A percentile compares a stretch with the other conserved stretches of the same genome.
Evolutionary conservation across 1,140 invertebrate genomes (phyloP).

Genomic region (Aphis craccivora): DNA sequence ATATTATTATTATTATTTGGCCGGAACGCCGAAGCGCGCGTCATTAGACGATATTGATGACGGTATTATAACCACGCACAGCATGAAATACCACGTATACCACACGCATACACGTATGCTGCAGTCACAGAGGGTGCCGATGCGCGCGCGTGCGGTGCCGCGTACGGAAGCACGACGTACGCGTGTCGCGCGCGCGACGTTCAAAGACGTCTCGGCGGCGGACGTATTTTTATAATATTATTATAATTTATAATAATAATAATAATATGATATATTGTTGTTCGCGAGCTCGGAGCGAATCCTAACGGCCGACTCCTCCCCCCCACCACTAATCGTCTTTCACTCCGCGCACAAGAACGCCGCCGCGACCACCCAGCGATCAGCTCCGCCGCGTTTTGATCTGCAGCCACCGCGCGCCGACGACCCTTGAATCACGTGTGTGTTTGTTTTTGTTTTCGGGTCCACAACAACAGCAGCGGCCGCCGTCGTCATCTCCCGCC

Average conservation of each 20-base stretch:
- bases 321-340: neutral
- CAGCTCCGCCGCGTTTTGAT: neutral
- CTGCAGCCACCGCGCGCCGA: neutral
- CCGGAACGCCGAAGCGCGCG: neutral
- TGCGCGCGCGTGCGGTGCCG: neutral
- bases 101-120: neutral
- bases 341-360: neutral
- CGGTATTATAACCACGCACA: neutral
- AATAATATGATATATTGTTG: neutral
- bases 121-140: neutral
- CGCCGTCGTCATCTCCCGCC: neutral
- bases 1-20: neutral
- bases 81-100: neutral
- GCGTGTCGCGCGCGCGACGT: neutral
- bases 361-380: neutral
- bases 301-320: neutral
- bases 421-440: conserved; percentile 36
- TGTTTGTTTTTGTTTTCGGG: conserved; percentile 56
- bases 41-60: neutral
- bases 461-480: conserved; percentile 28
- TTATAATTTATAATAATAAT: neutral
- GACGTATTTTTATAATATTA: conserved; percentile 18
- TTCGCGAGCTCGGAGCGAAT: neutral
- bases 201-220: neutral
- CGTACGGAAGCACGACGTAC: neutral